These are phyloP conservation scores for Orius insidiosus DNA, from an alignment of 1,140 invertebrate species.

Conservation along the genomic window DNA sequence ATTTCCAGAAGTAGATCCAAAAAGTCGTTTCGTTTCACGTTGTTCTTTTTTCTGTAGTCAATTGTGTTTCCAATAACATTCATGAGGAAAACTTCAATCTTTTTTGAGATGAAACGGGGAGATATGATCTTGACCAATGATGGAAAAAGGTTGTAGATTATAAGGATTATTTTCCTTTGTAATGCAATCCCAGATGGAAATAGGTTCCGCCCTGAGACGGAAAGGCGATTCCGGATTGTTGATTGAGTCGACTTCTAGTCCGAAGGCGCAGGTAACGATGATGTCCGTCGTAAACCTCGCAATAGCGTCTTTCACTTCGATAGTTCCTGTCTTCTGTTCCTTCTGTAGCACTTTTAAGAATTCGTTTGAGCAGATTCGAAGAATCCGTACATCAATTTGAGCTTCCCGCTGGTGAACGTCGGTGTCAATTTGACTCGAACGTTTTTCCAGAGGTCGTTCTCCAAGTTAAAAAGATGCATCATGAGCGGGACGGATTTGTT, in stretches of 20 bases:
- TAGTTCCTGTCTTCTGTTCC: constrained; percentile 18
- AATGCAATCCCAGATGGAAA: constrained; percentile 15
- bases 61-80: constrained; percentile 24
- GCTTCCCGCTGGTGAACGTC: constrained; percentile 32
- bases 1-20: constrained; percentile 22
- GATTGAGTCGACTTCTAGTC: constrained; percentile 38
- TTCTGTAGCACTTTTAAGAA: constrained; percentile 26
- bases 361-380: constrained; percentile 21
- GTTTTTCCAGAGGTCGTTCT: constrained; percentile 32
- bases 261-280: constrained; percentile 42
- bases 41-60: constrained; percentile 27
- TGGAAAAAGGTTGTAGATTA: background rate
- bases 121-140: constrained; percentile 1
- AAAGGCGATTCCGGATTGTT: constrained; percentile 31
- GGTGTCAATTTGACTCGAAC: constrained; percentile 39
- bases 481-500: constrained; percentile 18
- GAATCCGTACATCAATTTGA: constrained; percentile 26
- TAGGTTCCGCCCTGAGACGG: constrained; percentile 20
- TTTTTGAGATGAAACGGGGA: constrained; percentile 1
- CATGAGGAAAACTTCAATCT: constrained; percentile 22
- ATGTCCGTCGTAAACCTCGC: constrained; percentile 42
- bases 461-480: constrained; percentile 19
- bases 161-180: constrained; percentile 4
- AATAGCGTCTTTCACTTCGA: constrained; percentile 30
- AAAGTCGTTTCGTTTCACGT: constrained; percentile 28